These are phyloP conservation scores for Cinclus mexicanus DNA, from an alignment of 2,113 vertebrate genomes.

Conservation along the genomic window DNA sequence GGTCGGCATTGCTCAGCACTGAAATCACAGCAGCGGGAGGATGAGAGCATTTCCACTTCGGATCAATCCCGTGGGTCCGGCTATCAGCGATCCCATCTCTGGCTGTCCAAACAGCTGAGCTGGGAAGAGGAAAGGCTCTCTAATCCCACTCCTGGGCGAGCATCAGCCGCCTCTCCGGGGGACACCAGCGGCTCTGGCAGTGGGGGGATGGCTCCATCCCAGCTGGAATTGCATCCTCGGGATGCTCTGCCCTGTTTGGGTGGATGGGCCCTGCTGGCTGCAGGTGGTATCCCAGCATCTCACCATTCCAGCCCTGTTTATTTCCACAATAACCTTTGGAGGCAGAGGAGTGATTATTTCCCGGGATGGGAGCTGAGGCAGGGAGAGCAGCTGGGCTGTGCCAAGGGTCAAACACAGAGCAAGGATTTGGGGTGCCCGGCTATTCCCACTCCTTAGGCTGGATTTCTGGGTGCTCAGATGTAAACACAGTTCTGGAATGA, in stretches of 20 bases:
- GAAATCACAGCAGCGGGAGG: not conserved
- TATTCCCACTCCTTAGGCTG: not conserved
- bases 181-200: not conserved
- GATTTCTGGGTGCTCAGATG: not conserved
- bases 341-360: not conserved
- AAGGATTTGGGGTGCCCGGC: not conserved
- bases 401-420: fast-evolving
- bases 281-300: not conserved
- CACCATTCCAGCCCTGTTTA: fast-evolving
- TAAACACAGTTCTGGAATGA: not conserved
- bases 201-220: not conserved
- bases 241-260: not conserved
- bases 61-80: not conserved
- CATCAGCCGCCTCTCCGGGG: not conserved
- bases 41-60: not conserved
- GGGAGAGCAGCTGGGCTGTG: not conserved
- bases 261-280: not conserved
- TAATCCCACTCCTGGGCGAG: not conserved
- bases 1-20: not conserved
- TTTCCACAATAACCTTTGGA: not conserved
- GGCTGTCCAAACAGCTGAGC: conserved; percentile 12
- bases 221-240: not conserved
- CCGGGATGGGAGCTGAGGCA: not conserved
- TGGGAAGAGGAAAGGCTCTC: not conserved
- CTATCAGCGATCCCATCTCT: not conserved